These are phyloP conservation scores for Mastomys natalensis DNA, from an alignment of 2,113 vertebrate species.

Conservation along the genomic window DNA sequence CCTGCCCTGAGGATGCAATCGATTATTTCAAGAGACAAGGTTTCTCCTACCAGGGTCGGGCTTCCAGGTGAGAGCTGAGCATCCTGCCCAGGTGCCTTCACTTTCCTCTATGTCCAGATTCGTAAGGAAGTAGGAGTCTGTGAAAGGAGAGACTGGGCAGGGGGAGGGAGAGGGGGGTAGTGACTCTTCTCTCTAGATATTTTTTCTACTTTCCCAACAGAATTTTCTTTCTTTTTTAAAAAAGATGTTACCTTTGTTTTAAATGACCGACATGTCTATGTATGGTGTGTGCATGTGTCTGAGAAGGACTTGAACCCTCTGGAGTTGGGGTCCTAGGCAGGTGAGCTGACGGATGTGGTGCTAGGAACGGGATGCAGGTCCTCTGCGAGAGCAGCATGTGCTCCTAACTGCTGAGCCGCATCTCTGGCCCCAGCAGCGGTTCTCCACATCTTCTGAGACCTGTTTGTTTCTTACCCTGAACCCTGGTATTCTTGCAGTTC, in stretches of 20 bases:
- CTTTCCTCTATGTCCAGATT: not conserved
- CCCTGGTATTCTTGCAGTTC: not conserved
- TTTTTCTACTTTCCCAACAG: not conserved
- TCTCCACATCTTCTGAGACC: not conserved
- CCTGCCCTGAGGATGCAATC: conserved; percentile 88
- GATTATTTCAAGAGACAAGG: conserved; percentile 96
- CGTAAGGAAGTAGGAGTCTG: not conserved
- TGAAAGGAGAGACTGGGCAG: not conserved
- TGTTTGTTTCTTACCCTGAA: not conserved
- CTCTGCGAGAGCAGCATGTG: not conserved
- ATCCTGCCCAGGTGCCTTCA: not conserved
- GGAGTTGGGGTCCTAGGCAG: too few relatives aligned
- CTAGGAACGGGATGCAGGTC: not conserved
- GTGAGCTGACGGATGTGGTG: not conserved
- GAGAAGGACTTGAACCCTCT: not conserved
- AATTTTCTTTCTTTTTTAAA: not conserved
- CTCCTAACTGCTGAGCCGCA: not conserved
- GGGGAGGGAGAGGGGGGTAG: too few relatives aligned
- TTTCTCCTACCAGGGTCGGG: conserved; percentile 91
- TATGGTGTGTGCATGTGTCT: not conserved
- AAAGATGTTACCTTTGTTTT: not conserved
- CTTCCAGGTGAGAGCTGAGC: conserved; percentile 82
- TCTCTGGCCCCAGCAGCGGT: not conserved
- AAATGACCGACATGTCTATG: not conserved
- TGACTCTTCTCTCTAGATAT: not conserved